Conservation (phyloP, 2,888 invertebrate species). For the Lasioglossum vierecki region DNA sequence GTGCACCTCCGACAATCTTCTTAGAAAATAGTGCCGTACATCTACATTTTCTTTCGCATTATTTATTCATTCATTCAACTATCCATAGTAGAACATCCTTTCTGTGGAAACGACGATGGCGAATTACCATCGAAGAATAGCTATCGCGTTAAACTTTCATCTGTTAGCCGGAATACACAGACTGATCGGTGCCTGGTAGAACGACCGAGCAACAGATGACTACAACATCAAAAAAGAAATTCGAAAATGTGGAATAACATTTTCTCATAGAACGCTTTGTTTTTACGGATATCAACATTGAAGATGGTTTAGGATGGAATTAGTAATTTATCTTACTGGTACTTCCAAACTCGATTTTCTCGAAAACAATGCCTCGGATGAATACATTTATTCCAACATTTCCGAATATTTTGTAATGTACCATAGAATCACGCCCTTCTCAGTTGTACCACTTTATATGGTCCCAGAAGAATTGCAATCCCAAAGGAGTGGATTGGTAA, state of each 20-base stretch:
- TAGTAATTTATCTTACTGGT: too few relatives aligned
- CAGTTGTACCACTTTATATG: neutral
- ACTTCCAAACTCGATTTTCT: neutral
- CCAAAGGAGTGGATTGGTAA: neutral
- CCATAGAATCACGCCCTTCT: neutral
- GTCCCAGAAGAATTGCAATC: neutral
- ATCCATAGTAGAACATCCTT: neutral
- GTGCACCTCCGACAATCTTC: neutral
- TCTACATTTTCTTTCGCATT: neutral
- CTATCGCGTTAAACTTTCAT: neutral
- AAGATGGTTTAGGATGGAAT: too few relatives aligned
- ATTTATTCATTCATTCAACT: neutral
- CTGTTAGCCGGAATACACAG: neutral
- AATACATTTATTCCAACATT: neutral
- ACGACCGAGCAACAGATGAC: neutral
- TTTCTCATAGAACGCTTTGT: neutral
- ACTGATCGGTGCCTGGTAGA: neutral
- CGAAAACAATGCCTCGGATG: neutral
- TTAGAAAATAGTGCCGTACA: neutral
- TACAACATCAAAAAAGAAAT: neutral
- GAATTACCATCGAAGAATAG: neutral
- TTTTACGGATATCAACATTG: too few relatives aligned
- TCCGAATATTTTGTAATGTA: neutral
- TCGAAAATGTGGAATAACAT: neutral
- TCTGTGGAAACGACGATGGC: neutral